Conservation (phyloP, 2,888 invertebrate genomes). For the Andrena marginata region DNA sequence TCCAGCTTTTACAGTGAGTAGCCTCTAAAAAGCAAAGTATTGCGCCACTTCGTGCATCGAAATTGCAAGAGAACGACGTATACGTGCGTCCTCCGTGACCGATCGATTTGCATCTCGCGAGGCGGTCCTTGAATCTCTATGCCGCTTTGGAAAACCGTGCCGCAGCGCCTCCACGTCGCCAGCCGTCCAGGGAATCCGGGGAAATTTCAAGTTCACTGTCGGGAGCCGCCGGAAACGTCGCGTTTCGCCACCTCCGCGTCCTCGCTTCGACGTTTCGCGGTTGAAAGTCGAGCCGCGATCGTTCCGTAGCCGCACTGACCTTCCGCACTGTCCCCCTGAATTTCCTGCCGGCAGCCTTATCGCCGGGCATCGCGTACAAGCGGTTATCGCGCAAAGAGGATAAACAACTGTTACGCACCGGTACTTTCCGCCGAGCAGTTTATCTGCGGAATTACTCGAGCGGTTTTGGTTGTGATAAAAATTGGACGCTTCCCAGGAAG, state of each 20-base stretch:
- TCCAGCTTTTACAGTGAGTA: no score
- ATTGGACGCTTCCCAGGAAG: conserved; percentile 56
- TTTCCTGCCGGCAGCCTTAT: conserved; percentile 22
- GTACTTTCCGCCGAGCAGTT: conserved; percentile 32
- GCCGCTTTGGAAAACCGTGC: conserved; percentile 26
- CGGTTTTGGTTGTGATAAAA: conserved; percentile 51
- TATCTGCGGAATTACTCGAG: conserved; percentile 45
- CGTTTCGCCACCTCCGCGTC: neutral
- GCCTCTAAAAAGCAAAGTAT: neutral
- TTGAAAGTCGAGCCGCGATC: neutral
- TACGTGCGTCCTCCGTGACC: conserved; percentile 43
- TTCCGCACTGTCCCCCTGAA: neutral
- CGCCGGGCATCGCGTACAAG: neutral
- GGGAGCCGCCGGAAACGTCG: neutral
- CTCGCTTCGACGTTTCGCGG: no score
- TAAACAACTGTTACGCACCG: conserved; percentile 53
- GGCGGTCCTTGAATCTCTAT: conserved; percentile 45
- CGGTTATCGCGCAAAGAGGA: conserved; percentile 36
- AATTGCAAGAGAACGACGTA: conserved; percentile 31
- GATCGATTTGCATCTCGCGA: conserved; percentile 62
- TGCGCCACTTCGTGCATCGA: neutral
- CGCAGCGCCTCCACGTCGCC: conserved; percentile 36
- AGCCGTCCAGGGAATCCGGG: conserved; percentile 15
- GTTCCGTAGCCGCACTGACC: neutral
- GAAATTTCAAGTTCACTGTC: conserved; percentile 44